Evolutionary conservation across 2,113 vertebrate genomes (phyloP).

Genomic region (Dromiciops gliroides): DNA sequence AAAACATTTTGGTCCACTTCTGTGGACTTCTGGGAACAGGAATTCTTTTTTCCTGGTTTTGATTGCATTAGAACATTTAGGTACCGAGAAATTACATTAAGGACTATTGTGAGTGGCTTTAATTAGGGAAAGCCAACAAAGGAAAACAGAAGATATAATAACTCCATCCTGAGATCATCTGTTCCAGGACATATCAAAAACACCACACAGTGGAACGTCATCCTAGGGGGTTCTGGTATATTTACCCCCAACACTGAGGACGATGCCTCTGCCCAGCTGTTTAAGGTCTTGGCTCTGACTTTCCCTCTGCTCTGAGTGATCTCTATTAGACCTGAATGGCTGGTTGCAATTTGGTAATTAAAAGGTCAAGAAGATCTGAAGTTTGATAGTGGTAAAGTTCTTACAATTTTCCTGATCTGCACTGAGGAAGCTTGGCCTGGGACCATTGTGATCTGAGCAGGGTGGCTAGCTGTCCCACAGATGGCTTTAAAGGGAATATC

Average conservation of each 20-base stretch:
- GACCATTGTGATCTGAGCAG: background rate
- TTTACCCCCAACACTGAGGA: background rate
- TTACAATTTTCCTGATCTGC: background rate
- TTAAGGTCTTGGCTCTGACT: background rate
- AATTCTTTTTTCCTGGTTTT: constrained; percentile 28
- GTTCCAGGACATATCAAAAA: background rate
- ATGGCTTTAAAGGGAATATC: constrained; percentile 31
- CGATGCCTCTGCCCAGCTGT: background rate
- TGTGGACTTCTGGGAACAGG: background rate
- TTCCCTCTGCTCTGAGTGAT: constrained; percentile 8
- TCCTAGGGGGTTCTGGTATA: background rate
- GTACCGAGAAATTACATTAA: constrained; percentile 29
- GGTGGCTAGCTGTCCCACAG: background rate
- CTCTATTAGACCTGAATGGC: background rate
- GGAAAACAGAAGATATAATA: background rate
- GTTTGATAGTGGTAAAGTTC: background rate
- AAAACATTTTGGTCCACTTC: constrained; percentile 48
- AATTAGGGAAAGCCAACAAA: constrained; percentile 10
- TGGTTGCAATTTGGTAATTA: background rate
- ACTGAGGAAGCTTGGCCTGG: background rate
- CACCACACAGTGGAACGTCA: background rate
- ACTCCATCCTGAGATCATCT: background rate
- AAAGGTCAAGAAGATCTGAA: background rate
- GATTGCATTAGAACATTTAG: constrained; percentile 29
- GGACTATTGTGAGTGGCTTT: background rate